phyloP scores from a whole-genome alignment of 2,113 vertebrate species.

The Alligator mississippiensis region DNA sequence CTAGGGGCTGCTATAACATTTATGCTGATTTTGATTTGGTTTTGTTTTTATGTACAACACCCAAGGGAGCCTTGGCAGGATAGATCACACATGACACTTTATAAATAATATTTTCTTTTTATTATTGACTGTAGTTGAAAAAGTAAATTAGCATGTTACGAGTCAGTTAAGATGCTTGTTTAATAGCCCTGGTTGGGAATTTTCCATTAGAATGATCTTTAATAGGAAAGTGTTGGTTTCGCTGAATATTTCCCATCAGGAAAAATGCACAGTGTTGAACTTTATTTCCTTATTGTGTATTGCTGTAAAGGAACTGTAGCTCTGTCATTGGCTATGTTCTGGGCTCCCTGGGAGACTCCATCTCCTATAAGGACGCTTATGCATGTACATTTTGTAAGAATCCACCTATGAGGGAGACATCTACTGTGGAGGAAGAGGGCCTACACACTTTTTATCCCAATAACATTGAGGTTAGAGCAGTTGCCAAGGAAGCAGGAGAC shows the following conservation, averaged over 20 bases:
- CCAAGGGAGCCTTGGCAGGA: too few relatives aligned
- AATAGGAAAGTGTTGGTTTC: not conserved
- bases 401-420: too few relatives aligned
- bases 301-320: not conserved
- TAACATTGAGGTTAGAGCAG: too few relatives aligned
- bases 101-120: not conserved
- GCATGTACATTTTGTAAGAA: too few relatives aligned
- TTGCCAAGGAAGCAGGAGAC: too few relatives aligned
- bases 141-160: not conserved
- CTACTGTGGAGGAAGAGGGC: too few relatives aligned
- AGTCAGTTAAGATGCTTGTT: not conserved
- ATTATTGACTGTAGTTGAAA: accelerated
- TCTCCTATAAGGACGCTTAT: not conserved
- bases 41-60: too few relatives aligned
- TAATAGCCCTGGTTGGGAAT: not conserved
- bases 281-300: not conserved
- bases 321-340: not conserved
- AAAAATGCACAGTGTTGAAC: not conserved
- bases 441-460: too few relatives aligned
- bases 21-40: too few relatives aligned
- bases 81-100: not conserved
- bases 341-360: not conserved
- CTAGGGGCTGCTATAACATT: not conserved
- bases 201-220: not conserved
- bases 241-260: not conserved